Base-by-base conservation (phyloP, 2,888 invertebrate genomes). In the Erebia aethiops region DNA sequence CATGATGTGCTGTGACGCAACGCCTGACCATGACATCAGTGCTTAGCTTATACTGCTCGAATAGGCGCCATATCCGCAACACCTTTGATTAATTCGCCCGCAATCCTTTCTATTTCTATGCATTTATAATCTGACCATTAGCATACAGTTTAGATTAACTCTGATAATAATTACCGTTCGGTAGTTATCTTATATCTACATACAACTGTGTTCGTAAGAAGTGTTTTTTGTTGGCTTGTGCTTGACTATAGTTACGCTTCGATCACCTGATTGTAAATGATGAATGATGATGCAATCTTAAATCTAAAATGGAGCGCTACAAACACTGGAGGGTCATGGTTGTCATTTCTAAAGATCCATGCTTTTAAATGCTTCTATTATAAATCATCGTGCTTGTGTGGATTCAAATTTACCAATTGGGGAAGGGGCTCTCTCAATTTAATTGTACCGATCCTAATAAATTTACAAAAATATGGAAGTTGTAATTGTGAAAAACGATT, bases 11-110 rank as follows among this genome's bases (percentile, higher is more conserved):
- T 76, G 78, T 73, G 89, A 90, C 87, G 89, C 86, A 90, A 89
- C 80, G 84, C 83, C 84, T 88, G 91, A 87, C 90, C 90, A 82
- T 91, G 90, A 90, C 90, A 89, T 82, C 87, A 80, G 79, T 73
- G 78, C 82, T n/a, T n/a, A n/a, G n/a, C n/a, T n/a, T 79, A 56
- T 21, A 21, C 61, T 43, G 43, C 61, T 49, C 21, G 49, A 26
- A 78, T 63, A 63, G 72, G 67, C 78, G 80, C 80, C 76, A 69
- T 74, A 70, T 80, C 77, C 79, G 78, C 80, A 83, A 84, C 84
- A 85, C 81, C 81, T 79, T 81, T 85, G 85, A 85, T 86, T 81
- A 79, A 88, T 86, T 74, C 80, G 75, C 71, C 69, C 70, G 71
- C 66, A 64, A 72, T 71, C 62, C 71, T 70, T 75, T 74, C 73